A percentile compares a stretch with the other conserved stretches of the same genome.
These are phyloP conservation scores for Xiphias gladius DNA, from an alignment of 2,113 vertebrate genomes.

Conservation along the genomic window DNA sequence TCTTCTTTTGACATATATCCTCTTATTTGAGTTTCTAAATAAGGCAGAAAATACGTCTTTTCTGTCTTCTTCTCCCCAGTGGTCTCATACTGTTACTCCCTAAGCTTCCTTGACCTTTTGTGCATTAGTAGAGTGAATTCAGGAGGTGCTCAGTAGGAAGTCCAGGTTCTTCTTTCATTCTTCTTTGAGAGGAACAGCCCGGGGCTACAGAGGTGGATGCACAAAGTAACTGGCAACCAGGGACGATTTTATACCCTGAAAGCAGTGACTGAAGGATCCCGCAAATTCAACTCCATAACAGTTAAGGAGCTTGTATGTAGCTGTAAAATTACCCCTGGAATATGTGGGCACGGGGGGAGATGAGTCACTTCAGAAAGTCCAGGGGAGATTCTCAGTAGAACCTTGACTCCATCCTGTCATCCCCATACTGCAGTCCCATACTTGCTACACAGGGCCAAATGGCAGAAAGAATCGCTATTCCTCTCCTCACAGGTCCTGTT, in stretches of 20 bases:
- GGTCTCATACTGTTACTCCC: not conserved
- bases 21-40: slow-evolving; percentile 20
- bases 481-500: slow-evolving; percentile 47
- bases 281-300: slow-evolving; percentile 33
- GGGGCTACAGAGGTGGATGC: slow-evolving; percentile 34
- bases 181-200: slow-evolving; percentile 35
- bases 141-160: slow-evolving; percentile 34
- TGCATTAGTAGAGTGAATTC: slow-evolving; percentile 25
- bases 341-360: slow-evolving; percentile 29
- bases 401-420: slow-evolving; percentile 18
- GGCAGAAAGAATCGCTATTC: slow-evolving; percentile 53
- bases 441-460: slow-evolving; percentile 49
- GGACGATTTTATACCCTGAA: slow-evolving; percentile 18
- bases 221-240: slow-evolving; percentile 43
- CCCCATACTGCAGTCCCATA: slow-evolving; percentile 37
- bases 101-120: slow-evolving; percentile 30
- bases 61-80: not conserved
- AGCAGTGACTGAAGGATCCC: slow-evolving; percentile 25
- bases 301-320: slow-evolving; percentile 30
- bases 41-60: slow-evolving; percentile 4
- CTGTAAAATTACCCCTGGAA: slow-evolving; percentile 45
- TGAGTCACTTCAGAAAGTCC: slow-evolving; percentile 33
- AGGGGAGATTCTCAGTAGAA: slow-evolving; percentile 42
- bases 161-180: slow-evolving; percentile 40
- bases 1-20: slow-evolving; percentile 3